Evolutionary conservation across 2,113 vertebrate species (phyloP), one percentile per base, ranked within the genome.

Genomic region (Morone saxatilis): DNA sequence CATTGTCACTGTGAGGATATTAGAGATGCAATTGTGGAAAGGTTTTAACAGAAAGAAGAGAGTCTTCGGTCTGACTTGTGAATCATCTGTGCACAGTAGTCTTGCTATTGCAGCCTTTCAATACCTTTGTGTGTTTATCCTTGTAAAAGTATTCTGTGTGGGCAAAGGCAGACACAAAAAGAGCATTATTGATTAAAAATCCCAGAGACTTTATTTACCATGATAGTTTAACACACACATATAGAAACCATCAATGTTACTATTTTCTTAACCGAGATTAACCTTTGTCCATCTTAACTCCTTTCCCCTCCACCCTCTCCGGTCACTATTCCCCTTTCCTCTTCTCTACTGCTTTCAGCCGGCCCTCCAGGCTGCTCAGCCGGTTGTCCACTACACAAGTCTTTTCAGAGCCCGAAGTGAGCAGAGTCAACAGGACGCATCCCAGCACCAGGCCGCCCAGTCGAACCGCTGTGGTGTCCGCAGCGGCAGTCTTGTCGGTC

Each of bases 301-400:
- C 43, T 31, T n/a, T 16, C 13, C 56, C 31, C 38, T 76, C 17
- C 71, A 38, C 25, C 40, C 45, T 62, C 20, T 40, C 31, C 10
- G 9, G 40, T 47, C 65, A 79, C 76, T 95, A 85, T 1, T 85
- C 89, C 53, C 71, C 89, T 85, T 86, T 93, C 72, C 71, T 93
- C 71, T 90, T 92, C 86, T 95, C 95, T 19, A 95, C 87, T 0
- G 70, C 91, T 78, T 85, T 93, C 80, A 96, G 41, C n/a, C 89
- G 87, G 31, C 80, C 85, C 76, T 96, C 95, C 86, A 96, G 83
- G 61, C 3, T 38, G 45, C 25, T 89, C 72, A 96, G 76, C 5
- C 94, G 92, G 57, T 53, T 19, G 51, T 95, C 94, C 86, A 95
- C 76, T 3, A 1, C 36, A 5, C 22, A 47, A 6, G 85, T 57